phyloP scores from a whole-genome alignment of 92 coral and sea anemone species.

The Palythoa caribaeorum region DNA sequence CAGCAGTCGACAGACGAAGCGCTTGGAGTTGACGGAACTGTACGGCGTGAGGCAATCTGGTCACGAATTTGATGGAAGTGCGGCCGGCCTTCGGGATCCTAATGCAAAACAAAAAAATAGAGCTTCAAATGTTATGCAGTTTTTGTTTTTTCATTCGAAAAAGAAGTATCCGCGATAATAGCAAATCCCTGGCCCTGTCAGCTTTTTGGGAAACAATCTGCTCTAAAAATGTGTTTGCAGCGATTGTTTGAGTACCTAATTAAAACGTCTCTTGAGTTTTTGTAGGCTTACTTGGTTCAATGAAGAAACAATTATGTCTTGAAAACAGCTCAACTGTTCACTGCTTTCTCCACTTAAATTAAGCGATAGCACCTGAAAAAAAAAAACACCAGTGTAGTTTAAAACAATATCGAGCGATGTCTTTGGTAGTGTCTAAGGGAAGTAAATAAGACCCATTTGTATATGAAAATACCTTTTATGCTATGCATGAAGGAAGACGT shows the following conservation, averaged over 20 bases:
- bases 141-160: too few species aligned
- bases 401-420: background rate
- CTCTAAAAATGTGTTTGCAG: background rate
- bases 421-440: too few species aligned
- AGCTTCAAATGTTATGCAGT: too few species aligned
- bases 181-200: too few species aligned
- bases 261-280: background rate
- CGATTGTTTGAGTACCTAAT: background rate
- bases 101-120: background rate
- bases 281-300: slow-evolving; percentile 3
- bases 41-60: slow-evolving; percentile 19
- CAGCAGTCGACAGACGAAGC: slow-evolving; percentile 42
- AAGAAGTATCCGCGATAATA: too few species aligned
- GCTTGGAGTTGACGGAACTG: slow-evolving; percentile 41
- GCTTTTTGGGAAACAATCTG: too few species aligned
- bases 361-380: slow-evolving; percentile 4
- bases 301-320: slow-evolving; percentile 28
- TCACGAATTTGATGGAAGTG: slow-evolving; percentile 43
- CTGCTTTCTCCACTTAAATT: background rate
- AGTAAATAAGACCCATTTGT: too few species aligned
- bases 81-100: slow-evolving; percentile 44
- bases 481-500: too few species aligned
- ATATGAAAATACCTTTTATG: too few species aligned
- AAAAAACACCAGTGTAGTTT: background rate
- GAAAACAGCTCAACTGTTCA: slow-evolving; percentile 7